A percentile compares a stretch with the other conserved stretches of the same genome.
Conservation (phyloP, 2,888 invertebrate species). For the Terebella lapidaria region DNA sequence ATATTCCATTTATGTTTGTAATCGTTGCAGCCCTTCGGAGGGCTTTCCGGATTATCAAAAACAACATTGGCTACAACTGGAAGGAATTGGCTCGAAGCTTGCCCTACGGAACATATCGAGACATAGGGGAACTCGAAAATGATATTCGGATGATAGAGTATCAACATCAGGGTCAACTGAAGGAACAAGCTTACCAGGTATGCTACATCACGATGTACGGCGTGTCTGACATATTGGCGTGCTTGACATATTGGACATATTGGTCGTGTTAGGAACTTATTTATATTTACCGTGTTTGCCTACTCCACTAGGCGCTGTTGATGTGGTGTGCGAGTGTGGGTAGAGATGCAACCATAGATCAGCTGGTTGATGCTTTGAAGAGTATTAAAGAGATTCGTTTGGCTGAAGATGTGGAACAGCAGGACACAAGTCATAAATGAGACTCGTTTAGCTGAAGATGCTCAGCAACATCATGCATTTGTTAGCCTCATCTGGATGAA, state of each 20-base stretch:
- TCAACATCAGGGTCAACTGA: conserved; percentile 12
- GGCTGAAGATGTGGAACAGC: conserved; percentile 10
- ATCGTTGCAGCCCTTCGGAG: conserved; percentile 8
- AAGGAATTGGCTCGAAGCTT: conserved; percentile 14
- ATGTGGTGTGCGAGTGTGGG: conserved; percentile 5
- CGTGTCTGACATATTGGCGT: too few species aligned
- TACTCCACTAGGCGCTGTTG: too few species aligned
- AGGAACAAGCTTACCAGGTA: conserved; percentile 16
- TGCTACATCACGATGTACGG: too few species aligned
- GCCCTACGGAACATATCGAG: conserved; percentile 8
- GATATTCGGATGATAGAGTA: conserved; percentile 18
- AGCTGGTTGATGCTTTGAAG: conserved; percentile 6
- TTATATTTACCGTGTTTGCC: too few species aligned
- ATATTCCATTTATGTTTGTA: too few species aligned
- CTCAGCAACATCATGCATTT: too few species aligned
- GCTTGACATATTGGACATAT: too few species aligned
- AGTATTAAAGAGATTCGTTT: conserved; percentile 11
- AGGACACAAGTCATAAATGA: too few species aligned
- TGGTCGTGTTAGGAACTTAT: too few species aligned
- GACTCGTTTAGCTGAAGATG: too few species aligned
- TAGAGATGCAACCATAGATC: conserved; percentile 2
- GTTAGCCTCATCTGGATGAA: too few species aligned
- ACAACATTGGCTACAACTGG: conserved; percentile 13
- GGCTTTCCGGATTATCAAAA: conserved; percentile 13
- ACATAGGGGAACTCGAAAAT: conserved; percentile 10